These are phyloP conservation scores for Leguminivora glycinivorella DNA, from an alignment of 1,140 invertebrate genomes.

Conservation along the genomic window DNA sequence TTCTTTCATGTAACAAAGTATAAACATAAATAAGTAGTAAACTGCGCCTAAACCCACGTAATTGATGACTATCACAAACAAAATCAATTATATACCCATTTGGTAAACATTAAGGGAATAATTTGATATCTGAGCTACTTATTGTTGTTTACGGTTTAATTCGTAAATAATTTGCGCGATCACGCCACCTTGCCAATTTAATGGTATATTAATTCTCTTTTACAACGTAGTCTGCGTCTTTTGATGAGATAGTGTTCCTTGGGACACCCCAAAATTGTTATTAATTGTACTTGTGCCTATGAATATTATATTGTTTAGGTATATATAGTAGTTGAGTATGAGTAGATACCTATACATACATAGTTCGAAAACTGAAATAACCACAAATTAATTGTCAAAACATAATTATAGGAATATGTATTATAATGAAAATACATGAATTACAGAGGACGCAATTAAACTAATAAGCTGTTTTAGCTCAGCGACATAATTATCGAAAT, in stretches of 20 bases:
- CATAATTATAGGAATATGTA: too few relatives aligned
- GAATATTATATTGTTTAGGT: conserved; percentile 1
- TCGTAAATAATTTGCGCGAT: conserved; percentile 16
- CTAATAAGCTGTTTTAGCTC: too few relatives aligned
- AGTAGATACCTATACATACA: too few relatives aligned
- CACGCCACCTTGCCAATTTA: conserved; percentile 10
- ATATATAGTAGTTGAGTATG: too few relatives aligned
- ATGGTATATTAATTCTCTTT: conserved; percentile 1
- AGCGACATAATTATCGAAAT: too few relatives aligned
- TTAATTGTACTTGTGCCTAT: not conserved
- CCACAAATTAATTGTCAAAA: too few relatives aligned
- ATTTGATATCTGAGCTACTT: not conserved
- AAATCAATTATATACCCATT: conserved; percentile 21
- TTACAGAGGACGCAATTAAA: too few relatives aligned
- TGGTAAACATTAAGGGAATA: conserved; percentile 9
- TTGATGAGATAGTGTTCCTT: not conserved
- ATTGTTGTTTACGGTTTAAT: conserved; percentile 12
- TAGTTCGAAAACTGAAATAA: too few relatives aligned
- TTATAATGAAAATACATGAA: too few relatives aligned
- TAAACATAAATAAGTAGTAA: not conserved
- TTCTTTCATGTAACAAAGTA: too few relatives aligned
- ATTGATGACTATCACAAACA: not conserved
- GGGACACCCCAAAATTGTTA: too few relatives aligned
- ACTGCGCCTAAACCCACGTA: not conserved
- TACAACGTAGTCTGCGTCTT: not conserved